Evolutionary conservation across 2,888 invertebrate genomes (phyloP).

Genomic region (Clitarchus hookeri): DNA sequence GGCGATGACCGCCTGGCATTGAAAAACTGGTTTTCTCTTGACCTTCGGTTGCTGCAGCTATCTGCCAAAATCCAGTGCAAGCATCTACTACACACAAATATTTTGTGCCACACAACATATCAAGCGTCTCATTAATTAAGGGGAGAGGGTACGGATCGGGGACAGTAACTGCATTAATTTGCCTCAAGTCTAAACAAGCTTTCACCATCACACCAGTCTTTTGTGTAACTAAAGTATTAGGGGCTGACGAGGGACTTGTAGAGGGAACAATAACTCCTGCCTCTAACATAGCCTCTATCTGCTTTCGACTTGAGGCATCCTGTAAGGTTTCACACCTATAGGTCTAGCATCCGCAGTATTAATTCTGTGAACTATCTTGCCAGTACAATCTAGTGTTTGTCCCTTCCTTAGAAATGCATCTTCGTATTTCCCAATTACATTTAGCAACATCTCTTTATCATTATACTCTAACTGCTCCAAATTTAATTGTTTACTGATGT

Average conservation of each 20-base stretch:
- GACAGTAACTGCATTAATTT: constrained; percentile 40
- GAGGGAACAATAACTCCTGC: neutral
- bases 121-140: neutral
- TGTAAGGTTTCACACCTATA: too few species aligned
- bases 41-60: constrained; percentile 39
- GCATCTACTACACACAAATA: neutral
- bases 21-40: constrained; percentile 43
- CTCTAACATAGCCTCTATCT: neutral
- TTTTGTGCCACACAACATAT: neutral
- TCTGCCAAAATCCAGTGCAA: constrained; percentile 42
- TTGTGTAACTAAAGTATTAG: constrained; percentile 35
- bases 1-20: constrained; percentile 30
- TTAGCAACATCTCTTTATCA: too few species aligned
- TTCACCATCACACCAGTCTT: constrained; percentile 36
- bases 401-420: too few species aligned
- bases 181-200: constrained; percentile 42
- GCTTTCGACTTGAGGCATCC: too few species aligned
- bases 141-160: constrained; percentile 42
- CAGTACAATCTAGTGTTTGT: too few species aligned
- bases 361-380: too few species aligned
- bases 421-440: too few species aligned
- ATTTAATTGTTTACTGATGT: too few species aligned
- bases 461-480: too few species aligned
- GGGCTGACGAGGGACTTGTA: constrained; percentile 40
- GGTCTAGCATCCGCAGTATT: too few species aligned